Conservation (phyloP, 2,797 vertebrate species). For the Chanos chanos region DNA sequence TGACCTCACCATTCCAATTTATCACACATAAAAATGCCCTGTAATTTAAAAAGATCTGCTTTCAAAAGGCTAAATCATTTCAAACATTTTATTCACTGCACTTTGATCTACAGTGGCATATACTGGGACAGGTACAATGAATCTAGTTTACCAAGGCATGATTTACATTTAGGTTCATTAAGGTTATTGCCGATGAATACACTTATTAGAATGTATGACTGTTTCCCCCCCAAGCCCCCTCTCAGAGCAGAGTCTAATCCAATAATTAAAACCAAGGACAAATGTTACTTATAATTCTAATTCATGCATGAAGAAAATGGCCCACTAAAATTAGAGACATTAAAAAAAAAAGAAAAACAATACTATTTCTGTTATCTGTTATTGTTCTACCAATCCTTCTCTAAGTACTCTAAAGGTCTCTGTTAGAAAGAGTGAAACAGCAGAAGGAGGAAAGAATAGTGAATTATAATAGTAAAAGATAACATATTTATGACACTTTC, state of each 20-base stretch:
- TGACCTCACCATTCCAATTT: conserved; percentile 65
- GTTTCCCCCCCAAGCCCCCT: conserved; percentile 22
- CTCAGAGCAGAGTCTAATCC: conserved; percentile 46
- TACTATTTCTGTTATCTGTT: conserved; percentile 28
- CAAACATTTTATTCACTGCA: conserved; percentile 64
- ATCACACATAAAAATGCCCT: conserved; percentile 70
- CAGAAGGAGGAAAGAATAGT: no score
- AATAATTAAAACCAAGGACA: conserved; percentile 57
- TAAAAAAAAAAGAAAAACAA: conserved; percentile 41
- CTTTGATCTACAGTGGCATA: conserved; percentile 72
- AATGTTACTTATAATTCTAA: conserved; percentile 50
- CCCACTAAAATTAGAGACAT: no score
- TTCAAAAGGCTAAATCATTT: conserved; percentile 76
- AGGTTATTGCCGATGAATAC: conserved; percentile 69
- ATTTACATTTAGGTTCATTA: conserved; percentile 71
- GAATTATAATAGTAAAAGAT: no score
- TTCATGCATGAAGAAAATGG: conserved; percentile 33
- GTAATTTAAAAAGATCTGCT: conserved; percentile 71
- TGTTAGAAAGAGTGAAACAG: conserved; percentile 21
- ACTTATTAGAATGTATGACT: conserved; percentile 59
- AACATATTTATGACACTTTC: conserved; percentile 28
- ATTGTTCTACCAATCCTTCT: conserved; percentile 30
- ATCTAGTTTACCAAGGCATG: conserved; percentile 60
- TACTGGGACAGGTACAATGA: conserved; percentile 65
- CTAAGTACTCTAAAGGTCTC: conserved; percentile 25